Evolutionary conservation across 2,113 vertebrate genomes (phyloP).

Genomic region (Macquaria ambigua): DNA sequence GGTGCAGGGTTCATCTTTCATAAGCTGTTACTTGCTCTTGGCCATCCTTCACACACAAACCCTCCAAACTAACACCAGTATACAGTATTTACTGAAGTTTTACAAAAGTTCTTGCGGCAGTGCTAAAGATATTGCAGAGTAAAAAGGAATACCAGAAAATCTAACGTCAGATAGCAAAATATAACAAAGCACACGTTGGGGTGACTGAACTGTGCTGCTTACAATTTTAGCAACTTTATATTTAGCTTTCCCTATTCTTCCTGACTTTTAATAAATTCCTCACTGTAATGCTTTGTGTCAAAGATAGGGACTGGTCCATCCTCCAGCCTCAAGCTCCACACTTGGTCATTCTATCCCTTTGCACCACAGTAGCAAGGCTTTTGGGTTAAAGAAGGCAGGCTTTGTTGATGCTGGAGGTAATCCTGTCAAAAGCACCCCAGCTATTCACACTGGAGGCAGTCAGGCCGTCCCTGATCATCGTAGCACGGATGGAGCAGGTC

Average conservation of each 20-base stretch:
- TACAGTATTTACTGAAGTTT: constrained; percentile 24
- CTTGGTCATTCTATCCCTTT: constrained; percentile 15
- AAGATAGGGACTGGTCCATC: not conserved
- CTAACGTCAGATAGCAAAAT: not conserved
- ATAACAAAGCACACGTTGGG: constrained; percentile 6
- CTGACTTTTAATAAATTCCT: not conserved
- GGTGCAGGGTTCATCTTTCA: constrained; percentile 44
- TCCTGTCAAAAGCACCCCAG: constrained; percentile 46
- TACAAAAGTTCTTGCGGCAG: not conserved
- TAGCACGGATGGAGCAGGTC: constrained; percentile 29
- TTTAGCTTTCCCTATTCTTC: not conserved
- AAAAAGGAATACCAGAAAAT: not conserved
- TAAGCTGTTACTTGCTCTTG: constrained; percentile 36
- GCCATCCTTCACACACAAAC: constrained; percentile 24
- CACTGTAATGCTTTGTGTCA: not conserved
- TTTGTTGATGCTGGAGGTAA: constrained; percentile 65
- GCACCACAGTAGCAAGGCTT: constrained; percentile 25
- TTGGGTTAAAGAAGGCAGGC: constrained; percentile 33
- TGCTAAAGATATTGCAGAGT: not conserved
- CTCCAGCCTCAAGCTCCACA: constrained; percentile 8
- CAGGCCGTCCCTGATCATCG: constrained; percentile 35
- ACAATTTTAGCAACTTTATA: constrained; percentile 1
- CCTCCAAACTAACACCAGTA: not conserved
- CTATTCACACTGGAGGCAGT: constrained; percentile 36
- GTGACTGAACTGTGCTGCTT: constrained; percentile 12